A percentile compares a stretch with the other conserved stretches of the same genome.
phyloP scores from a whole-genome alignment of 2,888 invertebrate genomes.

The Glaucopsyche alexis region DNA sequence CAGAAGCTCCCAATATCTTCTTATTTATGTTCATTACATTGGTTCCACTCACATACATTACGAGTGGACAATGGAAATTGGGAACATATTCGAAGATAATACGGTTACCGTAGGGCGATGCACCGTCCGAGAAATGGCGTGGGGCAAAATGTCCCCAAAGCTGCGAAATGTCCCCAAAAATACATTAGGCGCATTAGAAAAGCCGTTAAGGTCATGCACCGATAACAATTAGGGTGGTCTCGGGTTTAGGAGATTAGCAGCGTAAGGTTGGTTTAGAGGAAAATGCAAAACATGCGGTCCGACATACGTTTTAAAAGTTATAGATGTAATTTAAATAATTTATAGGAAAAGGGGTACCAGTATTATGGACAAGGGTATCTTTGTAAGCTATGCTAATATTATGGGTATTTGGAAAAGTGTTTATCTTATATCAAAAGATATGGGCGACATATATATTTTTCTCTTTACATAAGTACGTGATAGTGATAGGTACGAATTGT shows the following conservation, averaged over 20 bases:
- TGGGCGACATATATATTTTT: too few species aligned
- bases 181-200: conserved; percentile 79
- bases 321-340: conserved; percentile 9
- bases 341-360: conserved; percentile 21
- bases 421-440: not conserved
- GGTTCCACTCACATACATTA: conserved; percentile 58
- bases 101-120: conserved; percentile 68
- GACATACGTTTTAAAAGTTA: conserved; percentile 21
- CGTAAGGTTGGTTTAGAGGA: conserved; percentile 60
- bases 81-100: conserved; percentile 78
- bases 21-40: conserved; percentile 74
- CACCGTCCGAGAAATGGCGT: conserved; percentile 72
- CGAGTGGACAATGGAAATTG: conserved; percentile 74
- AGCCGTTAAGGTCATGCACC: conserved; percentile 73
- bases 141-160: conserved; percentile 54
- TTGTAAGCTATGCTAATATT: not conserved
- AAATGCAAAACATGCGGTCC: conserved; percentile 24
- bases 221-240: conserved; percentile 78
- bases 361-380: conserved; percentile 1
- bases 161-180: conserved; percentile 79
- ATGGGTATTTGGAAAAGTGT: conserved; percentile 14
- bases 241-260: conserved; percentile 73
- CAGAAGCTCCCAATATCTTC: conserved; percentile 52
- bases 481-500: not conserved
- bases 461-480: not conserved